phyloP scores from a whole-genome alignment of 2,113 vertebrate genomes.

The Rutilus rutilus region DNA sequence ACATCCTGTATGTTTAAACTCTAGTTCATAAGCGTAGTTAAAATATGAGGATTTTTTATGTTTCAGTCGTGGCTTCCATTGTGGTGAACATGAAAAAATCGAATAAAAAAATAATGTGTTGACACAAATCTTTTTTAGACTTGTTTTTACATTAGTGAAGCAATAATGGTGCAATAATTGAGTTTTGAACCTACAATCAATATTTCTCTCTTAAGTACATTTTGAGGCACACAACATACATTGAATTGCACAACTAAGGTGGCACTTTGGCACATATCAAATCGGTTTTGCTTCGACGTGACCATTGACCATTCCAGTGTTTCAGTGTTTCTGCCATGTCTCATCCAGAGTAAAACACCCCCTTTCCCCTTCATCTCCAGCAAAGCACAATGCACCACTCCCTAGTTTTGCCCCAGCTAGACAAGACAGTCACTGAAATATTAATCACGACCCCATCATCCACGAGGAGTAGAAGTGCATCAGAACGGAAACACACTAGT shows the following conservation, averaged over 20 bases:
- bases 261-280: neutral
- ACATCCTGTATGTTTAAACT: too few relatives aligned
- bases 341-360: neutral
- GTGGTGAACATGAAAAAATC: too few relatives aligned
- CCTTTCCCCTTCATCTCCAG: neutral
- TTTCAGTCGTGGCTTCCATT: too few relatives aligned
- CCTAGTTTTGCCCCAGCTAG: conserved; percentile 11
- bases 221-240: neutral
- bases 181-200: neutral
- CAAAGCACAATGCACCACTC: neutral
- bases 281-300: neutral
- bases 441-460: conserved; percentile 25
- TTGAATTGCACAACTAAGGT: neutral
- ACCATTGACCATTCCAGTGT: neutral
- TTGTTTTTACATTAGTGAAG: neutral
- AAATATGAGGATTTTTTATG: too few relatives aligned
- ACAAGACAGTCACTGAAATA: conserved; percentile 52
- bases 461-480: neutral
- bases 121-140: too few relatives aligned
- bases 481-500: neutral
- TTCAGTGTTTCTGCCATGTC: neutral
- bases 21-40: too few relatives aligned
- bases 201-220: neutral
- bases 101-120: too few relatives aligned
- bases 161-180: neutral